These are phyloP conservation scores for Leptonema lineaticorne DNA, from an alignment of 1,140 invertebrate genomes.

Conservation along the genomic window DNA sequence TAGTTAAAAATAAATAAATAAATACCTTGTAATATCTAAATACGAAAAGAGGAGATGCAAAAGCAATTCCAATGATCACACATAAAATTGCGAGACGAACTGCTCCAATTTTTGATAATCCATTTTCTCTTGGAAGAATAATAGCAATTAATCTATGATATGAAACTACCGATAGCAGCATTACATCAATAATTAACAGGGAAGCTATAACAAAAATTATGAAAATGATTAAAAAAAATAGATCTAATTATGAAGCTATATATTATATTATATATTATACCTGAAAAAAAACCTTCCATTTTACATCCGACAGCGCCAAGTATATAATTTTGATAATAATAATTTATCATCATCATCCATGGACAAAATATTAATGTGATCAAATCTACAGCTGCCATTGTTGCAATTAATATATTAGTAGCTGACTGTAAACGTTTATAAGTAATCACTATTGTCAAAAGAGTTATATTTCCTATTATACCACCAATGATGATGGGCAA, in stretches of 20 bases:
- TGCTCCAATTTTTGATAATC: slow-evolving; percentile 61
- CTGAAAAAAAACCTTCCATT: slow-evolving; percentile 68
- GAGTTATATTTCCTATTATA: slow-evolving; percentile 69
- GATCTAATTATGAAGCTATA: background rate
- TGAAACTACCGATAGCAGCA: slow-evolving; percentile 77
- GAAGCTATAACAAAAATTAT: slow-evolving; percentile 60
- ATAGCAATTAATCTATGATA: slow-evolving; percentile 80
- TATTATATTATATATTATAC: slow-evolving; percentile 47
- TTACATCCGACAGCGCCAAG: slow-evolving; percentile 69
- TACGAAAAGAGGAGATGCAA: slow-evolving; percentile 66
- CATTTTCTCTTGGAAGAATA: slow-evolving; percentile 67
- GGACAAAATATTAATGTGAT: slow-evolving; percentile 73
- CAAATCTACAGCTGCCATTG: slow-evolving; percentile 76
- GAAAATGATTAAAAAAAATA: background rate
- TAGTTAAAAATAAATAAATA: background rate
- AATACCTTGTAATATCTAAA: slow-evolving; percentile 63
- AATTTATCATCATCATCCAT: slow-evolving; percentile 67
- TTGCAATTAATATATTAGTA: slow-evolving; percentile 77
- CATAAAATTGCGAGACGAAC: slow-evolving; percentile 63
- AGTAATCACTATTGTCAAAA: slow-evolving; percentile 68
- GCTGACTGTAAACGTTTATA: slow-evolving; percentile 70
- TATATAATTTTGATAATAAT: slow-evolving; percentile 75
- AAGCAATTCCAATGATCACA: slow-evolving; percentile 64
- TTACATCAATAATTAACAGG: slow-evolving; percentile 70
- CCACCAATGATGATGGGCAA: slow-evolving; percentile 66